phyloP scores from a whole-genome alignment of 2,113 vertebrate genomes.

The Ptyas mucosa region DNA sequence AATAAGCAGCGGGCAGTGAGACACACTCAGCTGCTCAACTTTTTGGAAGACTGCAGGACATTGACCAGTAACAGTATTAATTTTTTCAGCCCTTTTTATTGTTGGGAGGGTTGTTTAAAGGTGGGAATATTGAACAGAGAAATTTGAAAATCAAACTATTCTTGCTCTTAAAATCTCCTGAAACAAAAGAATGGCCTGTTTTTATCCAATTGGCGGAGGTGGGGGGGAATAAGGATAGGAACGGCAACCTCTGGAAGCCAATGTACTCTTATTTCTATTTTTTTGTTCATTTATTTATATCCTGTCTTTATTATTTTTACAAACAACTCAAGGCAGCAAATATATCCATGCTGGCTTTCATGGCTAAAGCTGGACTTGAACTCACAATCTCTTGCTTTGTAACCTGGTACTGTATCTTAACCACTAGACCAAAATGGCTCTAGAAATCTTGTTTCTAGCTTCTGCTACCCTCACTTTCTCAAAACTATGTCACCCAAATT shows the following conservation, averaged over 20 bases:
- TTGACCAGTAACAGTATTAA: not conserved
- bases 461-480: not conserved
- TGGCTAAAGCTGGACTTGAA: not conserved
- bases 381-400: not conserved
- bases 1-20: not conserved
- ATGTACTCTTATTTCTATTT: not conserved
- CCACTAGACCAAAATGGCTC: not conserved
- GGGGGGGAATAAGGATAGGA: not conserved
- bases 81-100: not conserved
- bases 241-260: not conserved
- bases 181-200: not conserved
- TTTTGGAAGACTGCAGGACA: not conserved
- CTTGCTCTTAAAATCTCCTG: not conserved
- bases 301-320: not conserved
- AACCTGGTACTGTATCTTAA: not conserved
- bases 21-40: not conserved
- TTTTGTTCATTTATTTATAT: not conserved
- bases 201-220: not conserved
- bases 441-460: not conserved
- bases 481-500: not conserved
- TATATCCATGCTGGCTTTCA: not conserved
- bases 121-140: not conserved
- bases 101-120: not conserved
- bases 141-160: not conserved
- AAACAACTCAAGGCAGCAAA: not conserved